These are phyloP conservation scores for Scolopax mira DNA, from an alignment of 2,113 vertebrate species.

Conservation along the genomic window DNA sequence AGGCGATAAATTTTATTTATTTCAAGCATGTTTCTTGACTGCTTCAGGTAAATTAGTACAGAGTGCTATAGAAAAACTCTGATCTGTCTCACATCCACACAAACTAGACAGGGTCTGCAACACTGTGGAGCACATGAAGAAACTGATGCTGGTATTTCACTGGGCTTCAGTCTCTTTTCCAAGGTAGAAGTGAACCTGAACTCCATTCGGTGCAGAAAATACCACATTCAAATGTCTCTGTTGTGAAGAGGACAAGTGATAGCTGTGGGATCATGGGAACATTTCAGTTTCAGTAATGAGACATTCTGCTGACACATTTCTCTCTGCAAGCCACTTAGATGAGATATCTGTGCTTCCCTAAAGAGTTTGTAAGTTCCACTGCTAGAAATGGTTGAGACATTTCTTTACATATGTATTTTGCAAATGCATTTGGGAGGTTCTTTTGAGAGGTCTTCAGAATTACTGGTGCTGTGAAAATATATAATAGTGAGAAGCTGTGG, in stretches of 20 bases:
- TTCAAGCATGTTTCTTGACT: not conserved
- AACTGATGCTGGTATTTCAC: not conserved
- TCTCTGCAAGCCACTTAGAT: slow-evolving; percentile 15
- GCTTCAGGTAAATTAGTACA: not conserved
- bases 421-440: not conserved
- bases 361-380: slow-evolving; percentile 26
- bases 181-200: not conserved
- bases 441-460: not conserved
- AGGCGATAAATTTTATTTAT: slow-evolving; percentile 21
- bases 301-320: slow-evolving; percentile 36
- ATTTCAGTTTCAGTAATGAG: slow-evolving; percentile 42
- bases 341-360: slow-evolving; percentile 37
- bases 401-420: slow-evolving; percentile 33
- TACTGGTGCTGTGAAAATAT: not conserved
- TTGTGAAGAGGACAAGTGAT: slow-evolving; percentile 5
- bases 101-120: not conserved
- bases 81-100: not conserved
- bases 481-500: not conserved
- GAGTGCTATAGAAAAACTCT: not conserved
- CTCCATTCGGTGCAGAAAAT: not conserved
- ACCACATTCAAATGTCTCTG: not conserved
- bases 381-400: not conserved
- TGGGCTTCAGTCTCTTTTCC: not conserved
- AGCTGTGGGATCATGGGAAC: slow-evolving; percentile 40
- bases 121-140: not conserved